Base-by-base conservation (phyloP, 2,888 invertebrate genomes). In the Liopterus haemorrhoidalis region DNA sequence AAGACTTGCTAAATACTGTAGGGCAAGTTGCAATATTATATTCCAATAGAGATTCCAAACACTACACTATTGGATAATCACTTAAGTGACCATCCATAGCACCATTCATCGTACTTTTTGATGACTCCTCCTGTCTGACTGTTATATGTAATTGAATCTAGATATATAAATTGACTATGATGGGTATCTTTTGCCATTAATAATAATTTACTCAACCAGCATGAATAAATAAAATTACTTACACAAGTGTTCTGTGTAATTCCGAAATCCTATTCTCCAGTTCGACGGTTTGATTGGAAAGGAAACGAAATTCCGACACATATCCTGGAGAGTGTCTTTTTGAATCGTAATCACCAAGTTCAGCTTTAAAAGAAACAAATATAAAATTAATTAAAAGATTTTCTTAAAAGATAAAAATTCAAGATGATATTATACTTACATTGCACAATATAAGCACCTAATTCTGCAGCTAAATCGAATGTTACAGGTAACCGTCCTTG, bases 281-380 rank as follows among this genome's bases (percentile, higher is more conserved):
- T 65, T 93, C 92, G 25, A 85, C 80, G 41, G 91, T 90, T 71
- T 96, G 95, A 69, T 91, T 92, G 35, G 92, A 82, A 57, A 93
- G 74, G 65, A 95, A 83, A 51, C 92, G 81, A 70, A 96, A 95
- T 74, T 96, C 95, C 8, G 93, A 89, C 52, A 94, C 88, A 69
- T 96, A 96, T 42, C 93, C 93, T 16, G 81, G 78, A 21, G 83
- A 82, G 67, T 95, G 92, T 45, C 90, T 75, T 56, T 90, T 76
- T 20, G 85, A 81, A 68, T 95, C 94, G 69, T 85, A 94, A 74
- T 95, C 95, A 2, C 95, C 95, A 49, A 95, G 73, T 73, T 96
- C 95, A 62, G 95, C 94, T 94, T 72, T 28, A 73, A 72, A 54
- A 56, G 53, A 53, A 33, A 51, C 31, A 30, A 40, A 31, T 9